Base-by-base conservation (phyloP, 2,888 invertebrate genomes). In the Oeneis ivallda region DNA sequence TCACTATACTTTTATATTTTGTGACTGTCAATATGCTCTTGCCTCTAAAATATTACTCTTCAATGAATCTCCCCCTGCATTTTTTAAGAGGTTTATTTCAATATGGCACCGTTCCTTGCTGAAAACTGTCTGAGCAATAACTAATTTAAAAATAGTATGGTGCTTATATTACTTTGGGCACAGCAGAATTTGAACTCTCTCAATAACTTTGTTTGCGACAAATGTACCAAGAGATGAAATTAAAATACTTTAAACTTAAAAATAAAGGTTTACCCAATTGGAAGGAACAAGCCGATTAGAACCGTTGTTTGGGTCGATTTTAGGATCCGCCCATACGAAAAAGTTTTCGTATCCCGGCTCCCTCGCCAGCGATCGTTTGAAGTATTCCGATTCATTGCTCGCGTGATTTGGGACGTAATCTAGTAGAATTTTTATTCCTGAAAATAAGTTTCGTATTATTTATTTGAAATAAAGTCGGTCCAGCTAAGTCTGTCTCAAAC, bases 341-440 rank as follows among this genome's bases (percentile, higher is more conserved):
- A 53, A 53, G 71, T 96, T 93, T 57, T 94, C 94, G 76, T 93
- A 97, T 0, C 93, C 94, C 3, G 92, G 86, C 19, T 92, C 92
- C 10, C 85, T 85, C 0, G 91, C 84, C 0, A 93, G 88, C 0
- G 97, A 97, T 54, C 93, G 87, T 19, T 84, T 78, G 80, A 98
- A 98, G 96, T 98, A 98, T 1, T 93, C 93, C 68, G 96, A 96
- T 72, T 95, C 88, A 69, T 95, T 93, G 70, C 96, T 96, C 0
- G 95, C 88, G 63, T 93, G 93, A 73, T 93, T 93, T 0, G 94
- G 94, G 2, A 94, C 94, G 72, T 94, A 93, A 76, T 94, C 95
- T 62, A 95, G 77, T 7, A 94, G 84, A 0, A 94, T 87, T 79
- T 92, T 87, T 0, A 92, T 68, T 6, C 79, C 82, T 83, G 66